A percentile compares a stretch with the other conserved stretches of the same genome.
Evolutionary conservation across 2,888 invertebrate species (phyloP).

Genomic region (Melinopterus prodromus): DNA sequence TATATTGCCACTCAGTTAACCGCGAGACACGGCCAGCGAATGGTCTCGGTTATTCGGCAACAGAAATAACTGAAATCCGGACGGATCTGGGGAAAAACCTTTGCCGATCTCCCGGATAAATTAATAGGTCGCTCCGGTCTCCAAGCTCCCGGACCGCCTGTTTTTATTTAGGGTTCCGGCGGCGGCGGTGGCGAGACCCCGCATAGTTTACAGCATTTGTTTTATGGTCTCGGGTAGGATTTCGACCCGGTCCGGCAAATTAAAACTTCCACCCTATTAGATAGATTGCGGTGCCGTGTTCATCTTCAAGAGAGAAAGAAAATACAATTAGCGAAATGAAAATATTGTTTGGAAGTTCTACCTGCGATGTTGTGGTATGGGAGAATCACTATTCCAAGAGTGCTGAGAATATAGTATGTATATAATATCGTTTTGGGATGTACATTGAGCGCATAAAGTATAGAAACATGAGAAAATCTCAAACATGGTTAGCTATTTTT

Average conservation of each 20-base stretch:
- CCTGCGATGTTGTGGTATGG: neutral
- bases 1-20: neutral
- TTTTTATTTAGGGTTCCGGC: neutral
- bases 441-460: too few species aligned
- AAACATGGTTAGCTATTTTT: too few species aligned
- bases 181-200: neutral
- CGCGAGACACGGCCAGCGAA: neutral
- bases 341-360: neutral
- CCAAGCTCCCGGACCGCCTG: neutral
- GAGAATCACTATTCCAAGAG: too few species aligned
- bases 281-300: neutral
- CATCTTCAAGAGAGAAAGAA: neutral
- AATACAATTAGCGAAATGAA: neutral
- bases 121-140: slow-evolving; percentile 4
- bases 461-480: too few species aligned
- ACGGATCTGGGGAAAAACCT: neutral
- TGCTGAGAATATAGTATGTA: too few species aligned
- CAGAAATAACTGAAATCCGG: slow-evolving; percentile 4
- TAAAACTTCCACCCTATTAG: slow-evolving; percentile 4
- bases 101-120: slow-evolving; percentile 4
- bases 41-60: neutral
- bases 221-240: neutral
- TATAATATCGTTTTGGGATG: too few species aligned
- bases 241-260: neutral
- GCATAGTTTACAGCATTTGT: neutral